Evolutionary conservation across 2,797 vertebrate species (phyloP), one percentile per base, ranked within the genome.

Genomic region (Clamator glandarius): DNA sequence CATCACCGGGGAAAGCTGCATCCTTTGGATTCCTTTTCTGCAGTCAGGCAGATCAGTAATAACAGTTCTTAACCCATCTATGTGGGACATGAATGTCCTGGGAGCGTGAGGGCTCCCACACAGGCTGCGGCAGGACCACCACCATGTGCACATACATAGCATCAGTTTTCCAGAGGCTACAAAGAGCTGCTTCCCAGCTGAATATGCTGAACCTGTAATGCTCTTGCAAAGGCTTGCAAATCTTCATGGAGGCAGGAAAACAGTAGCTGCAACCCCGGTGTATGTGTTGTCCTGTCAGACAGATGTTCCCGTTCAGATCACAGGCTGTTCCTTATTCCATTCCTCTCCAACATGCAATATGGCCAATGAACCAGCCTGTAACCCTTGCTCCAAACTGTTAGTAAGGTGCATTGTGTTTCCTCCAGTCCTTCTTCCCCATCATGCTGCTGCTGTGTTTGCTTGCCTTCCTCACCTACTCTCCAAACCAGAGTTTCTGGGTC

Each of bases 371-470:
- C 12, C 15, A 50, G 52, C 28, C 48, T 11, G 3, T 54, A 50
- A 62, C n/a, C 36, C 36, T 64, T 58, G 23, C 20, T 23, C 20
- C 2, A 7, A 33, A 35, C 20, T 64, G 44, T 50, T 92, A 67
- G 18, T 24, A 76, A 16, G 29, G 25, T 2, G 21, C 0, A 0
- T 10, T 12, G 11, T 46, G 8, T 66, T 87, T 62, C 12, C 29
- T 55, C 21, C n/a, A 10, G 6, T 51, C 23, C 29, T 86, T 50
- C 75, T 57, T 63, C 31, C 52, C 36, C 35, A 26, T 35, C 6
- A 2, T 0, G 1, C 46, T 62, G 19, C 29, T 14, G 4, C 36
- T 44, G 33, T 31, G 48, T 87, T 62, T 42, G 12, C 35, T 69
- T 50, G 18, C 29, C 12, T 11, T 77, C n/a, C 46, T 69, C 25